phyloP scores from a whole-genome alignment of 2,113 vertebrate species.

The Climacteris rufus region DNA sequence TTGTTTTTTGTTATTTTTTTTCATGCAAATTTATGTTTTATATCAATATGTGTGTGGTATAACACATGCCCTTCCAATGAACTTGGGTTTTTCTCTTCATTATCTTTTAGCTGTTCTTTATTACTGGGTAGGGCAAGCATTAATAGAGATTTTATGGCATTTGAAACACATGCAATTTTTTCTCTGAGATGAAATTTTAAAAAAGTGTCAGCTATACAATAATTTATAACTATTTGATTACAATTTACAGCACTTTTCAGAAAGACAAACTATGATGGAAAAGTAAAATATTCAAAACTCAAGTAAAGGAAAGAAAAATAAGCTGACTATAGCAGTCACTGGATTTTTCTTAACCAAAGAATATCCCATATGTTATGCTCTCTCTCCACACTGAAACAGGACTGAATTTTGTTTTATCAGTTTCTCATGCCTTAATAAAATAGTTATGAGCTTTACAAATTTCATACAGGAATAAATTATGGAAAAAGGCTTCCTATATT shows the following conservation, averaged over 20 bases:
- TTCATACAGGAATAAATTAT: not conserved
- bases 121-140: not conserved
- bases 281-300: constrained; percentile 36
- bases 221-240: constrained; percentile 30
- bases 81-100: not conserved
- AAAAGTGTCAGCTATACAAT: not conserved
- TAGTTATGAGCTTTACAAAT: not conserved
- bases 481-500: not conserved
- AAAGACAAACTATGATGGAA: not conserved
- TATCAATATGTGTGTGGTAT: not conserved
- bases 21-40: not conserved
- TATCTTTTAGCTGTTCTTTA: not conserved
- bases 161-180: not conserved
- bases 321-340: not conserved
- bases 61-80: not conserved
- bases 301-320: constrained; percentile 45
- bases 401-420: not conserved
- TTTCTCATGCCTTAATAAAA: not conserved
- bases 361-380: not conserved
- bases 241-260: constrained; percentile 50
- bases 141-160: not conserved
- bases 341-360: constrained; percentile 15
- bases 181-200: constrained; percentile 1
- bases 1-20: not conserved
- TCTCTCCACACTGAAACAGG: not conserved